A percentile compares a stretch with the other conserved stretches of the same genome.
phyloP scores from a whole-genome alignment of 2,113 vertebrate genomes.

The Holacanthus passer region DNA sequence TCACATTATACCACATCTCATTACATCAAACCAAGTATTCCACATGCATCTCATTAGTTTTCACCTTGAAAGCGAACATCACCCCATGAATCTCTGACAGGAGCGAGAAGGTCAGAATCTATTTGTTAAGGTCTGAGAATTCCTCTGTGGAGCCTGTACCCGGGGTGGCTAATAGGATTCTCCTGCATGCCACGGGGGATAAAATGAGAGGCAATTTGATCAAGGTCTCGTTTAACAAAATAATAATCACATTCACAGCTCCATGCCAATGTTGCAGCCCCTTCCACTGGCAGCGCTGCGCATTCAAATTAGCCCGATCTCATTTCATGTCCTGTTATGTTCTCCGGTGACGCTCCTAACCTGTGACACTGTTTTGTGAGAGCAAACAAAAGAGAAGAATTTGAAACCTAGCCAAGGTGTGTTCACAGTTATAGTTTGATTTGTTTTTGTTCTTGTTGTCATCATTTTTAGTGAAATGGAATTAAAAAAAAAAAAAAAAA shows the following conservation, averaged over 20 bases:
- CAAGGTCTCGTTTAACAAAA: conserved; percentile 64
- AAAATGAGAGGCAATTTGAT: conserved; percentile 67
- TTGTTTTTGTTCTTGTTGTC: background rate
- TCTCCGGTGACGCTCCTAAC: background rate
- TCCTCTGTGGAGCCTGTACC: conserved; percentile 38
- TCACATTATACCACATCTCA: background rate
- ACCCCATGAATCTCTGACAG: conserved; percentile 43
- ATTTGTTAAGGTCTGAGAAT: conserved; percentile 54
- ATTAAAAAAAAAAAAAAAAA: no score
- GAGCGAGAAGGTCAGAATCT: conserved; percentile 59
- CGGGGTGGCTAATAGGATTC: conserved; percentile 63
- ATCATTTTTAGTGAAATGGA: background rate
- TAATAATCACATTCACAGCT: conserved; percentile 64
- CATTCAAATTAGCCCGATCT: conserved; percentile 47
- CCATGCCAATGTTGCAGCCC: conserved; percentile 9
- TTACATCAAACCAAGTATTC: conserved; percentile 50
- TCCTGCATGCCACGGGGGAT: conserved; percentile 35
- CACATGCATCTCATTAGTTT: conserved; percentile 42
- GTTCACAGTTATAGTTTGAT: background rate
- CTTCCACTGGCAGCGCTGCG: conserved; percentile 7
- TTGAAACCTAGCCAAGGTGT: background rate
- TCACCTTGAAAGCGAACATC: conserved; percentile 64
- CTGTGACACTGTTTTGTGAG: background rate
- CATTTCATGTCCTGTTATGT: conserved; percentile 1
- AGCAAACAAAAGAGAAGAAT: background rate